Percentiles rank a stretch among this genome's conserved stretches.
These are phyloP conservation scores for Chrysolophus pictus DNA, from an alignment of 2,797 vertebrate genomes.

Conservation along the genomic window DNA sequence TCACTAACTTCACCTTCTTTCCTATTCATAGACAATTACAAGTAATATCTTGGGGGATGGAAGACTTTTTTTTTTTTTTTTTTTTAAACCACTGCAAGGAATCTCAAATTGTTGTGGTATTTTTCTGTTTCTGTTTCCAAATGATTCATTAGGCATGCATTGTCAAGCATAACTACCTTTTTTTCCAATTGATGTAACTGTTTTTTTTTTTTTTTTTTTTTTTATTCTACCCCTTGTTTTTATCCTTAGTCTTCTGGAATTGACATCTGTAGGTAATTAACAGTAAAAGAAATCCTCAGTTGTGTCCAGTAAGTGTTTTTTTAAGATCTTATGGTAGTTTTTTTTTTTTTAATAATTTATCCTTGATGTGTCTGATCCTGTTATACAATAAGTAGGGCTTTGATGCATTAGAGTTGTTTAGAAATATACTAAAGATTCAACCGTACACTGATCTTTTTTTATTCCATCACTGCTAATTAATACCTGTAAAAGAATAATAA, in stretches of 20 bases:
- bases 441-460: background rate
- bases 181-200: background rate
- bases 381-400: constrained; percentile 24
- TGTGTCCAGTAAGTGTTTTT: background rate
- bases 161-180: background rate
- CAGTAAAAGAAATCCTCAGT: background rate
- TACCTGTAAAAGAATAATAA: background rate
- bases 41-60: fast-evolving
- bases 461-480: background rate
- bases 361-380: background rate
- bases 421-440: background rate
- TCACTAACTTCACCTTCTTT: no score
- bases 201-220: no score
- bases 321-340: background rate
- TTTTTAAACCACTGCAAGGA: background rate
- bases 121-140: background rate
- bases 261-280: background rate
- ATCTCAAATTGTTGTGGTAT: background rate
- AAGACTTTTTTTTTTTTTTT: background rate
- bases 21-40: background rate
- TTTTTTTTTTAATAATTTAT: background rate
- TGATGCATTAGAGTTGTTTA: background rate
- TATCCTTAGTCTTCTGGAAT: background rate
- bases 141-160: background rate
- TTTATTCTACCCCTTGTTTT: fast-evolving